phyloP scores from a whole-genome alignment of 2,888 invertebrate species.

The Aproaerema taeniolella region DNA sequence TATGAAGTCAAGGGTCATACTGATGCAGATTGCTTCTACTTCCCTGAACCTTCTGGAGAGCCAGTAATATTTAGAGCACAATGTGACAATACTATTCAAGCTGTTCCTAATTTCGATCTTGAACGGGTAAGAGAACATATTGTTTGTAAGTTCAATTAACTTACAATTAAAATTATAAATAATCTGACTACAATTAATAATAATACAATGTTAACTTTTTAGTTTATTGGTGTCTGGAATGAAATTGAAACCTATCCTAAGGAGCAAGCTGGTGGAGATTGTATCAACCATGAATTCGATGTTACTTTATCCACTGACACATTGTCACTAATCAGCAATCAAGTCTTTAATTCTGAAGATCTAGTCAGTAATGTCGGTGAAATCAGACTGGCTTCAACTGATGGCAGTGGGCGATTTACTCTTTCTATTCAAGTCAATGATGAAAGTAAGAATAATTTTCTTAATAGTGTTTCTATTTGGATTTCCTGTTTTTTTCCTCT shows the following conservation, averaged over 20 bases:
- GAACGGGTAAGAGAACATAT: conserved; percentile 34
- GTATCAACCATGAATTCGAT: conserved; percentile 67
- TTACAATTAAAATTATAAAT: too few relatives aligned
- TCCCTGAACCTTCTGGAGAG: conserved; percentile 55
- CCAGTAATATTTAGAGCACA: conserved; percentile 48
- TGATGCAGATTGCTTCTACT: conserved; percentile 51
- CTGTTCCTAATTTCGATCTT: conserved; percentile 36
- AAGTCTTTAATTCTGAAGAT: neutral
- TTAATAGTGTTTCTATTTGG: neutral
- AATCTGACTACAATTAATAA: neutral
- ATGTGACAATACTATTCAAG: conserved; percentile 36
- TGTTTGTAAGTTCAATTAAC: too few relatives aligned
- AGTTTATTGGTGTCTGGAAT: conserved; percentile 71
- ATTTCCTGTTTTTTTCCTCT: too few relatives aligned
- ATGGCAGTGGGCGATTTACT: conserved; percentile 2
- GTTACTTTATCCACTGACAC: conserved; percentile 15
- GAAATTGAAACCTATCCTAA: conserved; percentile 79
- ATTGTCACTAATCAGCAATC: conserved; percentile 1
- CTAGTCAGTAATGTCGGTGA: conserved; percentile 1
- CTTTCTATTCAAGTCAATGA: conserved; percentile 1
- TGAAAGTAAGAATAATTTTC: neutral
- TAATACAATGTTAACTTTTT: conserved; percentile 12
- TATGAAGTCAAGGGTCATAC: conserved; percentile 31
- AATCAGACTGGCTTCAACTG: neutral
- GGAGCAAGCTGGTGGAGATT: conserved; percentile 76